These are phyloP conservation scores for Aphodius sticticus DNA, from an alignment of 2,888 invertebrate species.

Conservation along the genomic window DNA sequence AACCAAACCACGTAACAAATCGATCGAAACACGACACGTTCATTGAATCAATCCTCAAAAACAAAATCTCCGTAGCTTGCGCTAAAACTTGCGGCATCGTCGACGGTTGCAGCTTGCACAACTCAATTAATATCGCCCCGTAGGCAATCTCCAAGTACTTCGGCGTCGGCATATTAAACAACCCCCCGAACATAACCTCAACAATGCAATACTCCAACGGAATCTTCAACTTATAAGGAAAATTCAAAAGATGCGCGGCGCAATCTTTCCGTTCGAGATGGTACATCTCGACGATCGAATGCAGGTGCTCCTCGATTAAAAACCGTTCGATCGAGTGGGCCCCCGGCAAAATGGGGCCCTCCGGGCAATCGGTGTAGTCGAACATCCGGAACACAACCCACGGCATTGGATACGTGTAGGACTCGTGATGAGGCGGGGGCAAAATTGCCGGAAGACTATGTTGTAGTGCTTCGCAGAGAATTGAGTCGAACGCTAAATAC, in stretches of 20 bases:
- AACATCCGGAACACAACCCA: slow-evolving; percentile 96
- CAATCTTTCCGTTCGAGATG: slow-evolving; percentile 93
- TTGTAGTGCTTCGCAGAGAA: slow-evolving; percentile 93
- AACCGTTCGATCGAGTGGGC: slow-evolving; percentile 97
- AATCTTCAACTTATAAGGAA: slow-evolving; percentile 92
- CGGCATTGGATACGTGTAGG: slow-evolving; percentile 92
- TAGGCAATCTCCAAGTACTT: slow-evolving; percentile 92
- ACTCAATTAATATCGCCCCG: slow-evolving; percentile 93
- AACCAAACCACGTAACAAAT: slow-evolving; percentile 97
- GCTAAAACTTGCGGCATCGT: slow-evolving; percentile 98
- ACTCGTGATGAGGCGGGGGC: slow-evolving; percentile 93
- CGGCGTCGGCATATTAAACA: slow-evolving; percentile 92
- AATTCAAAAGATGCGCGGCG: slow-evolving; percentile 89
- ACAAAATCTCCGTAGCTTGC: slow-evolving; percentile 97
- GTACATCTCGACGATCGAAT: slow-evolving; percentile 90
- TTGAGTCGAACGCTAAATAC: slow-evolving; percentile 94
- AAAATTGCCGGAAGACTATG: slow-evolving; percentile 92
- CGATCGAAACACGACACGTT: slow-evolving; percentile 96
- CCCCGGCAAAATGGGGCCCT: slow-evolving; percentile 90
- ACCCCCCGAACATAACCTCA: slow-evolving; percentile 93
- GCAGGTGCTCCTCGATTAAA: slow-evolving; percentile 96
- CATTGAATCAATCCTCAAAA: slow-evolving; percentile 96
- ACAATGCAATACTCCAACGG: slow-evolving; percentile 98
- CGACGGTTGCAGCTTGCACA: slow-evolving; percentile 95
- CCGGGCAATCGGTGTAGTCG: slow-evolving; percentile 98